A percentile compares a stretch with the other conserved stretches of the same genome.
Conservation (phyloP, 1,140 invertebrate genomes). For the Sitodiplosis mosellana region DNA sequence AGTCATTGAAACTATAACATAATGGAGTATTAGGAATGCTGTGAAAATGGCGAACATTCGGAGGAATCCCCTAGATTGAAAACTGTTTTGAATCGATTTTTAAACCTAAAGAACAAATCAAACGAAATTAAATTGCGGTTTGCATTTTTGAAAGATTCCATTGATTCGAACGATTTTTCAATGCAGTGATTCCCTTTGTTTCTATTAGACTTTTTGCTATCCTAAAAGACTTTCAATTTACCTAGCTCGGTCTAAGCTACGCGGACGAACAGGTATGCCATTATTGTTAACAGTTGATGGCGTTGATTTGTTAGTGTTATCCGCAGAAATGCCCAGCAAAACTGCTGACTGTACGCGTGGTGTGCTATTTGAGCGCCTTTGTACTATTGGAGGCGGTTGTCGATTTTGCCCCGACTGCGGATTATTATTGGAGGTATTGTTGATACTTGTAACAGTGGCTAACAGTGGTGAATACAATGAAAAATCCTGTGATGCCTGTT, state of each 20-base stretch:
- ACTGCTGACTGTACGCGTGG: constrained; percentile 8
- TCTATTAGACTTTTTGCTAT: too few relatives aligned
- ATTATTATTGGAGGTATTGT: background rate
- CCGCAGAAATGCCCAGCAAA: background rate
- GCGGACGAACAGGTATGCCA: constrained; percentile 13
- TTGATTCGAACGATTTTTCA: too few relatives aligned
- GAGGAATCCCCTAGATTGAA: too few relatives aligned
- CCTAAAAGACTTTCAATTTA: too few relatives aligned
- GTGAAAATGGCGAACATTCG: too few relatives aligned
- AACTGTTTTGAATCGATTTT: too few relatives aligned
- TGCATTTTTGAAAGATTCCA: too few relatives aligned
- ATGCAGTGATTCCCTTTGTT: too few relatives aligned
- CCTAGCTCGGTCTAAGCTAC: constrained; percentile 17
- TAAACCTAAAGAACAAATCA: too few relatives aligned
- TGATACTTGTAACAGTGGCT: background rate
- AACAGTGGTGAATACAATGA: constrained; percentile 4
- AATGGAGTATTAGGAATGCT: too few relatives aligned
- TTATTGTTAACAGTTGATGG: constrained; percentile 4
- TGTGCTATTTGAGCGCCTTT: constrained; percentile 20
- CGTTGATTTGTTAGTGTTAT: constrained; percentile 5
- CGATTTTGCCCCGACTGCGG: background rate
- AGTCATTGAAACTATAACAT: too few relatives aligned
- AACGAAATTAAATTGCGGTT: too few relatives aligned
- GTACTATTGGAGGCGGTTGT: constrained; percentile 11
- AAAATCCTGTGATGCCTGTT: constrained; percentile 2